Evolutionary conservation across 2,888 invertebrate species (phyloP).

Genomic region (Drosophila flavopinicola): DNA sequence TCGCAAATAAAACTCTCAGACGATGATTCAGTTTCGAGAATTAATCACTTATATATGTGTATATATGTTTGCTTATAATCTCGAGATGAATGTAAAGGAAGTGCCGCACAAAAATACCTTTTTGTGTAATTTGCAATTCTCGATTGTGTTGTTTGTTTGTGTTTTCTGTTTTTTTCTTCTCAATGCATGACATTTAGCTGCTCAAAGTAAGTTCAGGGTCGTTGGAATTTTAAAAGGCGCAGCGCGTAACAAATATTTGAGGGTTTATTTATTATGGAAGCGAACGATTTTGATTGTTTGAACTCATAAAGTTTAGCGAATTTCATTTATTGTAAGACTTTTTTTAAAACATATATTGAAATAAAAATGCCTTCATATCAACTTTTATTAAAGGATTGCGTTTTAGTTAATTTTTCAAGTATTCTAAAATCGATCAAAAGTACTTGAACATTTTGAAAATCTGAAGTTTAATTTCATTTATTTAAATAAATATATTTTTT

Average conservation of each 20-base stretch:
- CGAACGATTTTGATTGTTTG: constrained; percentile 26
- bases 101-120: constrained; percentile 41
- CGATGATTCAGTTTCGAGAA: constrained; percentile 54
- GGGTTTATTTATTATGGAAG: constrained; percentile 21
- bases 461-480: too few relatives aligned
- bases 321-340: too few relatives aligned
- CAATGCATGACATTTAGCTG: constrained; percentile 37
- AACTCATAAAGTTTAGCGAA: not conserved
- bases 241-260: constrained; percentile 22
- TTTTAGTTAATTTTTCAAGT: too few relatives aligned
- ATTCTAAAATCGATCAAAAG: too few relatives aligned
- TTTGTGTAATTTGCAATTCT: constrained; percentile 44
- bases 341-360: too few relatives aligned
- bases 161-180: constrained; percentile 2
- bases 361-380: too few relatives aligned
- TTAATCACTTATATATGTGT: constrained; percentile 17
- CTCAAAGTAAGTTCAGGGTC: constrained; percentile 45
- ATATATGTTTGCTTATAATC: constrained; percentile 25
- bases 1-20: constrained; percentile 40
- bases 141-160: constrained; percentile 14
- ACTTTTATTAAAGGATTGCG: too few relatives aligned
- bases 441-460: not conserved
- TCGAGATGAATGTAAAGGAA: constrained; percentile 35
- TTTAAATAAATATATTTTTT: too few relatives aligned
- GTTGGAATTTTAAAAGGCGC: constrained; percentile 33